Base-by-base conservation (phyloP, 2,797 vertebrate species). In the Xiphophorus birchmanni region DNA sequence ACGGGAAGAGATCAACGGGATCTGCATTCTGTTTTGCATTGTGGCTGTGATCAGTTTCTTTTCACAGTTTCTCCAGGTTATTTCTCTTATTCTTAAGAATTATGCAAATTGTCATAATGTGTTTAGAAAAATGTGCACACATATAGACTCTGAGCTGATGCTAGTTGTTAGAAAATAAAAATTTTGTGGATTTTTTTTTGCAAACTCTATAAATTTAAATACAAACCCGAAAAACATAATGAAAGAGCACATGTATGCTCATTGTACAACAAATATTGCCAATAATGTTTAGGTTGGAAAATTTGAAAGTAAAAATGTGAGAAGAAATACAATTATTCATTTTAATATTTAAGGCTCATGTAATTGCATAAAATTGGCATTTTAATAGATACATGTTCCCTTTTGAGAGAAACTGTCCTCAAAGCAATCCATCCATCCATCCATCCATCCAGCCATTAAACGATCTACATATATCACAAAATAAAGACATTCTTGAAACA, bases 1-100 rank as follows among this genome's bases (percentile, higher is more conserved):
- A 87, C 95, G 77, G 60, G 10, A 81, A 56, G 90, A 96, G 80
- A 96, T 97, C 60, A 82, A 96, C 13, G 86, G 86, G 3, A 94
- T 96, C 54, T 97, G 97, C 81, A 3, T 96, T 80, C 88, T 97
- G 74, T 97, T 97, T 88, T 94, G 95, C 69, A 32, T 94, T 1
- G 92, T 97, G 65, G 96, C 94, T 2, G 80, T 89, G 26, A 29
- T 79, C 0, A 95, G 94, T 84, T 95, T 97, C 87, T 87, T 97
- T 73, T 95, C 94, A 35, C 95, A 97, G 84, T 96, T 97, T 83
- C 44, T 96, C 50, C 95, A 97, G 95, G 97, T 97, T 86, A 78
- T 91, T 6, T 73, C 29, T 5, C 26, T 47, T 45, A n/a, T 21
- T 21, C 45, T 48, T 21, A 1, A 60, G 2, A 47, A 45, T 26